A percentile compares a stretch with the other conserved stretches of the same genome.
Conservation (phyloP, 2,797 vertebrate species). For the Parauchenoglanis ngamensis region DNA sequence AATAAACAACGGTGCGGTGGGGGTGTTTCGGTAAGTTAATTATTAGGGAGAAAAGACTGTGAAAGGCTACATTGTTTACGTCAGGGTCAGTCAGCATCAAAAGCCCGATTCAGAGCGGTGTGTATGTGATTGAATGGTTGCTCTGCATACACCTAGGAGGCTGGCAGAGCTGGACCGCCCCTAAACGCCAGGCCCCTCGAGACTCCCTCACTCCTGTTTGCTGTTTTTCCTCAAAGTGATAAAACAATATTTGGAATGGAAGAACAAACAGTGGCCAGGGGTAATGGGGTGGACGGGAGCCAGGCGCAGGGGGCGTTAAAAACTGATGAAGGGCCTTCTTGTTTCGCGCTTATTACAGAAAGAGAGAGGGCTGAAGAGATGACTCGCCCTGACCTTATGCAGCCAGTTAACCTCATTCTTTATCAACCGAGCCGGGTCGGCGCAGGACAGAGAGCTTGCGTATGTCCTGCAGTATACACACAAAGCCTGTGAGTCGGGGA, state of each 20-base stretch:
- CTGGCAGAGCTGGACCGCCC: constrained; percentile 29
- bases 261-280: constrained; percentile 65
- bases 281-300: constrained; percentile 61
- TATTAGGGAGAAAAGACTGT: constrained; percentile 67
- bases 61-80: constrained; percentile 80
- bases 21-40: constrained; percentile 61
- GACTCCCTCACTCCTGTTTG: constrained; percentile 66
- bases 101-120: constrained; percentile 69
- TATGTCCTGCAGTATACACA: constrained; percentile 13
- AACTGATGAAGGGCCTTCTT: constrained; percentile 49
- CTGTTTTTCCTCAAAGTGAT: constrained; percentile 66
- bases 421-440: not conserved
- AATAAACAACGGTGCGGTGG: constrained; percentile 58
- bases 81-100: constrained; percentile 76
- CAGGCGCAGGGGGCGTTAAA: constrained; percentile 1
- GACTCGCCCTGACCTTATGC: constrained; percentile 38
- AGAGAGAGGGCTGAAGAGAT: not conserved
- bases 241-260: constrained; percentile 77
- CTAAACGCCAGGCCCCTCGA: constrained; percentile 52
- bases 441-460: not conserved
- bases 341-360: constrained; percentile 46
- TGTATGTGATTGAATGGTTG: constrained; percentile 27
- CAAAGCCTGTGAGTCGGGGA: constrained; percentile 15
- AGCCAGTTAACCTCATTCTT: constrained; percentile 33
- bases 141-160: constrained; percentile 31